These are phyloP conservation scores for Varanus komodoensis DNA, from an alignment of 2,113 vertebrate species.

Conservation along the genomic window DNA sequence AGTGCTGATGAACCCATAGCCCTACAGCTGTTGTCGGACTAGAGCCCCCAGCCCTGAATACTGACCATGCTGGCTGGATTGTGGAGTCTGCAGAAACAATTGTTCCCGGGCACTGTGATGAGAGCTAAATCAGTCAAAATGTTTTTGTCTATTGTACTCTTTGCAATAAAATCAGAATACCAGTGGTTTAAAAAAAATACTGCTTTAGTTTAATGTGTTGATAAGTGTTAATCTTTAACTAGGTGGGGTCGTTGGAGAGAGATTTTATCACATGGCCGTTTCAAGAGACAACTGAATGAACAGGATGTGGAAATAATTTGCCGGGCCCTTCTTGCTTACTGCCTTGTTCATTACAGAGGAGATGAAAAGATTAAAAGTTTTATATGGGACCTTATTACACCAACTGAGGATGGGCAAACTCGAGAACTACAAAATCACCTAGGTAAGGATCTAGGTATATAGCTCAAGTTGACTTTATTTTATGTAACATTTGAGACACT, in stretches of 20 bases:
- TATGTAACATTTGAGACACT: neutral
- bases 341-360: constrained; percentile 95
- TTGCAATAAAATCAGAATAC: neutral
- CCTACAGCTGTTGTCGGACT: neutral
- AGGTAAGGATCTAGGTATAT: constrained; percentile 69
- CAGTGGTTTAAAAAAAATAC: neutral
- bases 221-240: constrained; percentile 48
- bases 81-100: too few species aligned
- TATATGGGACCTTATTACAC: constrained; percentile 99
- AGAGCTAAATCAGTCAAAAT: neutral
- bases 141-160: neutral
- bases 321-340: constrained; percentile 92
- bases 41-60: neutral
- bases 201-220: neutral
- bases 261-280: constrained; percentile 94
- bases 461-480: neutral
- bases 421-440: constrained; percentile 96
- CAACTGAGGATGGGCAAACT: constrained; percentile 92
- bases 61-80: neutral
- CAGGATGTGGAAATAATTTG: constrained; percentile 97
- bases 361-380: constrained; percentile 99
- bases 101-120: too few species aligned
- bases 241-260: constrained; percentile 99
- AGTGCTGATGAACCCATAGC: too few species aligned
- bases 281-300: constrained; percentile 95